A percentile compares a stretch with the other conserved stretches of the same genome.
Evolutionary conservation across 2,113 vertebrate species (phyloP).

Genomic region (Phoxinus phoxinus): DNA sequence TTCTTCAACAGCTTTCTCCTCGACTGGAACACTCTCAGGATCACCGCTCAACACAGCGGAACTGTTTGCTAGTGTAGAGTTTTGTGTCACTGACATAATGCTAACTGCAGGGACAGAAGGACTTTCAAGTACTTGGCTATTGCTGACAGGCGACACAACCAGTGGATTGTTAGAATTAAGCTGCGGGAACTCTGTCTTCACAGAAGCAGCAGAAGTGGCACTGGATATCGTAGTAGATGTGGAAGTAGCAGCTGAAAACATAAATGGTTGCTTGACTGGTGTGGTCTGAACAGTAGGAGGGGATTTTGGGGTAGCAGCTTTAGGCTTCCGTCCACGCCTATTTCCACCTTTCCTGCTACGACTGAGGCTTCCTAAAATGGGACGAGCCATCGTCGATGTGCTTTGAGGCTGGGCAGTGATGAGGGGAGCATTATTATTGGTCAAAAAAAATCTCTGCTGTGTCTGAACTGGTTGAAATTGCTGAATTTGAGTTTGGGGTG

Average conservation of each 20-base stretch:
- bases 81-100: slow-evolving; percentile 50
- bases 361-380: slow-evolving; percentile 70
- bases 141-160: slow-evolving; percentile 14
- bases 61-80: slow-evolving; percentile 27
- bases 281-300: slow-evolving; percentile 16
- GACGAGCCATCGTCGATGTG: slow-evolving; percentile 65
- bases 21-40: slow-evolving; percentile 35
- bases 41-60: slow-evolving; percentile 41
- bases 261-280: slow-evolving; percentile 16
- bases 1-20: slow-evolving; percentile 55
- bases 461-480: slow-evolving; percentile 74
- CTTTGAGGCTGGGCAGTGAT: slow-evolving; percentile 54
- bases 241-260: slow-evolving; percentile 4
- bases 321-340: slow-evolving; percentile 75
- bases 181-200: slow-evolving; percentile 23
- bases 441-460: slow-evolving; percentile 74
- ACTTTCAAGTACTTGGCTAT: slow-evolving; percentile 17
- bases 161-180: slow-evolving; percentile 6
- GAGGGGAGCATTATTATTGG: slow-evolving; percentile 62
- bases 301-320: slow-evolving; percentile 63
- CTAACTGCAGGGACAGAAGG: slow-evolving; percentile 29
- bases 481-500: slow-evolving; percentile 70
- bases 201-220: slow-evolving; percentile 9
- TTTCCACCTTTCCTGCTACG: slow-evolving; percentile 72
- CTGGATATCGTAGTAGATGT: slow-evolving; percentile 15